Conservation (phyloP, 2,113 vertebrate species). For the Vimba vimba region DNA sequence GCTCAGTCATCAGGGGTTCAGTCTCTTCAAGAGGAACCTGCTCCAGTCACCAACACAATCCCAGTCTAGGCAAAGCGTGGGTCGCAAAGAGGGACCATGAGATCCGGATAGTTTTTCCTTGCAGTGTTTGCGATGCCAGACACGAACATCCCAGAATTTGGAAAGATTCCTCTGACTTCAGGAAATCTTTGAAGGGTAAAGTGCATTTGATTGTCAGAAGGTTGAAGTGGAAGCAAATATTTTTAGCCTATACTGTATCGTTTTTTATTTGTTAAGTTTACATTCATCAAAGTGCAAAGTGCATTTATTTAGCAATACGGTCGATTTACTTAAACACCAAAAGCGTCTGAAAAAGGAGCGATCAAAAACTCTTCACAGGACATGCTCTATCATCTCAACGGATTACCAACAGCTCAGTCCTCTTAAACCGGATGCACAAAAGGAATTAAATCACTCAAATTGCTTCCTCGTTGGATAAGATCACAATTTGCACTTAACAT, state of each 20-base stretch:
- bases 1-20: constrained; percentile 86
- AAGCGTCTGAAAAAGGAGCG: background rate
- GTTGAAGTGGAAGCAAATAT: background rate
- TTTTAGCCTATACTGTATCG: background rate
- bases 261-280: background rate
- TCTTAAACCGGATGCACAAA: constrained; percentile 36
- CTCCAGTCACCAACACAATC: constrained; percentile 83
- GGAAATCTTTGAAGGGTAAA: background rate
- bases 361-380: constrained; percentile 23
- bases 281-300: background rate
- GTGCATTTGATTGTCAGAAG: background rate
- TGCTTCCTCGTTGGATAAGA: constrained; percentile 54
- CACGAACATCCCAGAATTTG: constrained; percentile 3
- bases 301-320: background rate
- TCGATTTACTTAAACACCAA: constrained; percentile 73
- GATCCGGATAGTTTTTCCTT: constrained; percentile 23
- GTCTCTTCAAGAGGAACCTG: constrained; percentile 83
- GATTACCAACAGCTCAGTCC: constrained; percentile 27
- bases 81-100: background rate
- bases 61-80: constrained; percentile 62
- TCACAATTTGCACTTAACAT: constrained; percentile 77
- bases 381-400: constrained; percentile 13
- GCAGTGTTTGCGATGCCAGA: constrained; percentile 5
- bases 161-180: constrained; percentile 9
- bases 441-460: constrained; percentile 26